Conservation (phyloP, 1,140 invertebrate species). For the Protaetia brevitarsis region DNA sequence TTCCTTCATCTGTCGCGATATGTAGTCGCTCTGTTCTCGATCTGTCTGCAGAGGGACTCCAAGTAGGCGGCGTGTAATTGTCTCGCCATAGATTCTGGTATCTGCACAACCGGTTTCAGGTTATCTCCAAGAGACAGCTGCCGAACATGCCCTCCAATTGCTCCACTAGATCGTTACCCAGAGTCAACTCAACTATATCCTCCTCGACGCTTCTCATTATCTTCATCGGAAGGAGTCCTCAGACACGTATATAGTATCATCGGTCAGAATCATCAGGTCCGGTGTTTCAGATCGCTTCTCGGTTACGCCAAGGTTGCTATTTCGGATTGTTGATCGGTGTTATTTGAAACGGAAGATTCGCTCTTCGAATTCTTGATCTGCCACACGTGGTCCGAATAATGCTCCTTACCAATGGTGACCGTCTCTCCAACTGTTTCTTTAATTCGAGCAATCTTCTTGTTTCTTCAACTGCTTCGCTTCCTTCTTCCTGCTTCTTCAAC, state of each 20-base stretch:
- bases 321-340: neutral
- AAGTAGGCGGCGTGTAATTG: conserved; percentile 68
- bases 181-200: conserved; percentile 58
- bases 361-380: conserved; percentile 52
- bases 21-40: conserved; percentile 57
- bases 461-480: neutral
- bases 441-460: conserved; percentile 2
- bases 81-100: conserved; percentile 61
- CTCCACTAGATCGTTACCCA: conserved; percentile 57
- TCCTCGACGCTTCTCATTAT: conserved; percentile 29
- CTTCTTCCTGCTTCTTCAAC: neutral
- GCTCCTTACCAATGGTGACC: conserved; percentile 55
- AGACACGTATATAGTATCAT: neutral
- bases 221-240: neutral
- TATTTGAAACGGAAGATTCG: neutral
- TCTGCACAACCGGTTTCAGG: conserved; percentile 59
- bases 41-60: conserved; percentile 63
- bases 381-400: conserved; percentile 60
- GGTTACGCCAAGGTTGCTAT: no score
- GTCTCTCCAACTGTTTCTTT: conserved; percentile 19
- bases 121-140: conserved; percentile 46
- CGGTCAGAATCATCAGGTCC: neutral
- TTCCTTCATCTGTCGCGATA: conserved; percentile 58
- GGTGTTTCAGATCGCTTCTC: no score
- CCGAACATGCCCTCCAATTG: conserved; percentile 57